Conservation (phyloP, 2,113 vertebrate species). For the Eretmodus cyanostictus region DNA sequence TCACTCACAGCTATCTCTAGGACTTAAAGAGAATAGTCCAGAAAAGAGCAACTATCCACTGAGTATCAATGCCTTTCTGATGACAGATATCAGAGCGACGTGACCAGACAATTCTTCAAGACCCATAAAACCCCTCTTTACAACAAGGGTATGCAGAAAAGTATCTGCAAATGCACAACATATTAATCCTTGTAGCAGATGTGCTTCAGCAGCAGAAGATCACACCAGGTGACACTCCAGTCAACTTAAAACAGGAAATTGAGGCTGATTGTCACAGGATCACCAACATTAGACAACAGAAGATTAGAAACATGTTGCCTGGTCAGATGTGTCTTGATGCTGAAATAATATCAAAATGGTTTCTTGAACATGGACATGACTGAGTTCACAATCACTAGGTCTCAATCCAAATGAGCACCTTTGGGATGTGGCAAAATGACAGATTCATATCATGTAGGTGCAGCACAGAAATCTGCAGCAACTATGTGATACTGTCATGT, state of each 20-base stretch:
- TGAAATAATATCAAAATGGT: accelerated
- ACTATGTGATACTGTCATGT: neutral
- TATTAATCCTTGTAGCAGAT: neutral
- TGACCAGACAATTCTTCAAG: neutral
- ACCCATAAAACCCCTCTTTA: accelerated
- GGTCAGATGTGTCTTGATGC: neutral
- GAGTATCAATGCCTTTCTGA: neutral
- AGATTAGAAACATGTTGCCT: neutral
- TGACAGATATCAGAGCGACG: neutral
- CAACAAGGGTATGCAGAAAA: neutral
- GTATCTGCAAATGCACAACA: neutral
- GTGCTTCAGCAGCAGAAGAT: neutral
- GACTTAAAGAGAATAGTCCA: neutral
- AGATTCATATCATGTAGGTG: neutral
- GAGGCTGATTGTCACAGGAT: neutral
- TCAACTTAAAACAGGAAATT: accelerated
- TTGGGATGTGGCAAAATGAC: neutral
- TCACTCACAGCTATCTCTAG: neutral
- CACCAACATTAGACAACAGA: neutral
- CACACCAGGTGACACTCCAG: neutral
- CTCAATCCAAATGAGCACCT: neutral
- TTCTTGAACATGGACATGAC: neutral
- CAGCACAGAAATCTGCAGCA: neutral
- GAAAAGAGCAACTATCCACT: neutral
- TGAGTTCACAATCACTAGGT: neutral